These are phyloP conservation scores for Platysternon megacephalum DNA, from an alignment of 2,113 vertebrate genomes.

Conservation along the genomic window DNA sequence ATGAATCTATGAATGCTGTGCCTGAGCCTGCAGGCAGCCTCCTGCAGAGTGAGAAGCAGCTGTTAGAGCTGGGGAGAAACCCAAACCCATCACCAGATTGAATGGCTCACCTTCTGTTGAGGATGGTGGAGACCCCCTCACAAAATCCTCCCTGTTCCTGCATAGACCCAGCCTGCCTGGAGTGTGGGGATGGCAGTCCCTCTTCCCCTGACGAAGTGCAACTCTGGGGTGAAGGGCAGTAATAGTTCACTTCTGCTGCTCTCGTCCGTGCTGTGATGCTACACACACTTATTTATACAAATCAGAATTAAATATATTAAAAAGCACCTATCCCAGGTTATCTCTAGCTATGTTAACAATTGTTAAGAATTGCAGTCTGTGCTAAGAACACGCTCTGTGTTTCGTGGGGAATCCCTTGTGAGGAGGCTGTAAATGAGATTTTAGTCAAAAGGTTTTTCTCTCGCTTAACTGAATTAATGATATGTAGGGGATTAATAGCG, in stretches of 20 bases:
- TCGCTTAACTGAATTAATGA: neutral
- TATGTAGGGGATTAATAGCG: neutral
- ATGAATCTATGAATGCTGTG: too few species aligned
- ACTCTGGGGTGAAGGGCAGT: neutral
- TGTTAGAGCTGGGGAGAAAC: neutral
- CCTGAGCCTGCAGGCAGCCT: neutral
- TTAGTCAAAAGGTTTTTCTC: neutral
- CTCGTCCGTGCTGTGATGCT: neutral
- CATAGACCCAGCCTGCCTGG: neutral
- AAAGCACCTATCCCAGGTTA: neutral
- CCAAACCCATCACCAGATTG: too few species aligned
- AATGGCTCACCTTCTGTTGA: neutral
- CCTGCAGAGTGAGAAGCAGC: neutral
- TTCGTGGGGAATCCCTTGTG: neutral
- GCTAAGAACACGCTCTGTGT: neutral
- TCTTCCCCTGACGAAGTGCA: neutral
- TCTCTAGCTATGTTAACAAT: neutral
- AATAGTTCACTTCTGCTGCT: neutral
- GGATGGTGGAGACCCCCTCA: neutral
- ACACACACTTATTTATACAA: neutral
- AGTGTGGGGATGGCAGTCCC: neutral
- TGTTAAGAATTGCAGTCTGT: neutral
- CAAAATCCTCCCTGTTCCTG: neutral
- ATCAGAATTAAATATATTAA: neutral
- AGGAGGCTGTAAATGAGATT: neutral